phyloP scores from a whole-genome alignment of 1,140 invertebrate species.

The Oscheius sp. region DNA sequence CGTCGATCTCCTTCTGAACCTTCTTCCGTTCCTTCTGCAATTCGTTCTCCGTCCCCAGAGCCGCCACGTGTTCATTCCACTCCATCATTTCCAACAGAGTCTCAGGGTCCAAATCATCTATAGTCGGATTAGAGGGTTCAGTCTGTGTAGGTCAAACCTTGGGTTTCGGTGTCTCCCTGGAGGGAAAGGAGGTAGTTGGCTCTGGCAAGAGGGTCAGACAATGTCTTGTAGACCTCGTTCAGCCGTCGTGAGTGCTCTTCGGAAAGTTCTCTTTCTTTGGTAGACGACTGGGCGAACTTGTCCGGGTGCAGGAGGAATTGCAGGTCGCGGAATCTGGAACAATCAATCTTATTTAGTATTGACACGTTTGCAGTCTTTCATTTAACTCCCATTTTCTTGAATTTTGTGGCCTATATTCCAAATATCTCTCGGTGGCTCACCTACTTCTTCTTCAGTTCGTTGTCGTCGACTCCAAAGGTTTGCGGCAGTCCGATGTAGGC shows the following conservation, averaged over 20 bases:
- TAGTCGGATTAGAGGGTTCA: background rate
- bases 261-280: background rate
- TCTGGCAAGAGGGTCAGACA: conserved; percentile 2
- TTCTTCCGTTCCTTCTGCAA: background rate
- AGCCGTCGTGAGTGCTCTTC: background rate
- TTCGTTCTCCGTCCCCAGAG: conserved; percentile 1
- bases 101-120: background rate
- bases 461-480: background rate
- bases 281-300: background rate
- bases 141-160: background rate
- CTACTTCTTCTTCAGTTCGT: background rate
- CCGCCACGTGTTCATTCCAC: background rate
- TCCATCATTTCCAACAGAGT: conserved; percentile 11
- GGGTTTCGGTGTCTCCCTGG: background rate
- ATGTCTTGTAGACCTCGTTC: background rate
- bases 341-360: background rate
- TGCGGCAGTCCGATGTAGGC: background rate
- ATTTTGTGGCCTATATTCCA: background rate
- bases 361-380: no score
- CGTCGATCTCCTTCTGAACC: background rate
- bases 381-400: no score
- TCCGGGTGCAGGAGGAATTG: conserved; percentile 1
- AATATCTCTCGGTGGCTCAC: background rate
- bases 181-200: background rate
- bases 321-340: background rate